A percentile compares a stretch with the other conserved stretches of the same genome.
Conservation (phyloP, 2,797 vertebrate species). For the Scarus forsteni region DNA sequence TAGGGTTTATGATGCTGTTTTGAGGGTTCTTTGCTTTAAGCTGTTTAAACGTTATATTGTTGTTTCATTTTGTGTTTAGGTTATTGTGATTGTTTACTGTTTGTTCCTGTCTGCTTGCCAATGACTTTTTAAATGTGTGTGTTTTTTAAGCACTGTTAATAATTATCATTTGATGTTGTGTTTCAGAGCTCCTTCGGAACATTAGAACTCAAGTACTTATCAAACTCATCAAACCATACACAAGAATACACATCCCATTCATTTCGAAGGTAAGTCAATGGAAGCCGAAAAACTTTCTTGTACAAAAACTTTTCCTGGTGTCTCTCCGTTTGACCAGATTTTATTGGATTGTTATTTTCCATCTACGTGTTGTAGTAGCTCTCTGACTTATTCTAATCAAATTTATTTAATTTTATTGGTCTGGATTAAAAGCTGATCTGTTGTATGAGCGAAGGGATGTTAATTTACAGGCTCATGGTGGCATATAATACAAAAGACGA, state of each 20-base stretch:
- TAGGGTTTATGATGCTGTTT: no score
- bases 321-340: neutral
- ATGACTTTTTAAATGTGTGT: no score
- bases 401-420: neutral
- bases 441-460: neutral
- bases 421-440: neutral
- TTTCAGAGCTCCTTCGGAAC: conserved; percentile 97
- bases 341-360: neutral
- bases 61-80: no score
- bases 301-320: neutral
- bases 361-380: neutral
- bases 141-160: neutral
- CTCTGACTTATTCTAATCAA: neutral
- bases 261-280: conserved; percentile 95
- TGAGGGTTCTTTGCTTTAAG: no score
- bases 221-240: conserved; percentile 99
- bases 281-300: neutral
- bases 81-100: no score
- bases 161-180: conserved; percentile 61
- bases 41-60: no score
- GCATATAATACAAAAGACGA: no score
- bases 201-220: conserved; percentile 99
- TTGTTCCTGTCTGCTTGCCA: no score
- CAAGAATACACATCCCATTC: conserved; percentile 99
- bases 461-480: no score